phyloP scores from a whole-genome alignment of 2,113 vertebrate genomes.

The Xenopus borealis region DNA sequence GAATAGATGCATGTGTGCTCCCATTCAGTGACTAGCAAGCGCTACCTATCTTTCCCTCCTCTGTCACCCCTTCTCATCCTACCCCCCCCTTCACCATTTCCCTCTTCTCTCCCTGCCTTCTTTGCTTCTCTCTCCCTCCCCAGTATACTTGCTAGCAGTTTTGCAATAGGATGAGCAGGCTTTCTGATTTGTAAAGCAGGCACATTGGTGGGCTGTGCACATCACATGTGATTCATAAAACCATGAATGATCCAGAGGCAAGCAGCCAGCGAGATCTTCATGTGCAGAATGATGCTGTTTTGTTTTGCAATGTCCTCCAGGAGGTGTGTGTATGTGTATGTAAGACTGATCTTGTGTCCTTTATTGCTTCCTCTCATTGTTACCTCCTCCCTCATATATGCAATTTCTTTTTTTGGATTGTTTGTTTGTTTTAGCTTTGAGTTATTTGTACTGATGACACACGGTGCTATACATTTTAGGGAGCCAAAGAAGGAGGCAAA shows the following conservation, averaged over 20 bases:
- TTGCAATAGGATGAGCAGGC: conserved; percentile 45
- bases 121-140: conserved; percentile 6
- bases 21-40: conserved; percentile 36
- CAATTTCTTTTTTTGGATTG: too few relatives aligned
- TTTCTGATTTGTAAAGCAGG: conserved; percentile 43
- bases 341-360: conserved; percentile 10
- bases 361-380: neutral
- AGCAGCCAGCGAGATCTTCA: conserved; percentile 45
- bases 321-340: conserved; percentile 32
- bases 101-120: conserved; percentile 3
- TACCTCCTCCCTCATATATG: too few relatives aligned
- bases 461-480: conserved; percentile 20
- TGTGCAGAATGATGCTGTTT: conserved; percentile 46
- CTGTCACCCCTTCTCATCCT: conserved; percentile 33
- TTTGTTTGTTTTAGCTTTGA: conserved; percentile 5
- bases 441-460: conserved; percentile 24
- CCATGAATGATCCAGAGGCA: conserved; percentile 46
- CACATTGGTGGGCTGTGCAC: conserved; percentile 46
- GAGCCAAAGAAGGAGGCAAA: conserved; percentile 25
- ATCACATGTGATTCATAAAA: conserved; percentile 47
- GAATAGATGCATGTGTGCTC: conserved; percentile 33
- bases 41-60: conserved; percentile 29
- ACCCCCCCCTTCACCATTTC: neutral
- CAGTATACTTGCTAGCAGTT: conserved; percentile 41
- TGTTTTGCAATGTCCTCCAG: conserved; percentile 44